Evolutionary conservation across 2,113 vertebrate genomes (phyloP).

Genomic region (Xiphorhynchus elegans): DNA sequence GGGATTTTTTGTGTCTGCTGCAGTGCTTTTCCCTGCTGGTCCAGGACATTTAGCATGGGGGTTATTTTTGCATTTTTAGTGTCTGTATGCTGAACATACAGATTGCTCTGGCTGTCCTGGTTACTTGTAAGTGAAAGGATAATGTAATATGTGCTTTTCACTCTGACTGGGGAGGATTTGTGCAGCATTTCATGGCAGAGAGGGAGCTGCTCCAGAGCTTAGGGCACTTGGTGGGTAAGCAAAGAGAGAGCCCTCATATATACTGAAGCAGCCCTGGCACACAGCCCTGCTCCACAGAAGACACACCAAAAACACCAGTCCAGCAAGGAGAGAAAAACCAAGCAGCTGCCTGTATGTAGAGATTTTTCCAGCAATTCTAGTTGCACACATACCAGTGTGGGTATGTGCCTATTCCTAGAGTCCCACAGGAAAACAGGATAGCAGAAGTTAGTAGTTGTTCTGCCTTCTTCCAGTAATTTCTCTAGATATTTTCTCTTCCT

Average conservation of each 20-base stretch:
- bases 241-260: not conserved
- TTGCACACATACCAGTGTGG: not conserved
- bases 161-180: not conserved
- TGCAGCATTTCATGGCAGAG: not conserved
- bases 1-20: not conserved
- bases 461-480: not conserved
- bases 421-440: not conserved
- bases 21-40: not conserved
- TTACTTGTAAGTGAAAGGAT: not conserved
- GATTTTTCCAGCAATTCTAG: not conserved
- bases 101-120: not conserved
- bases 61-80: not conserved
- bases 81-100: not conserved
- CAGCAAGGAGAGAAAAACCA: not conserved
- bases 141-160: not conserved
- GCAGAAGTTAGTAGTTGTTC: not conserved
- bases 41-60: not conserved
- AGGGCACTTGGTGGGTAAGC: not conserved
- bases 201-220: not conserved
- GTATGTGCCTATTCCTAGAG: not conserved
- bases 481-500: not conserved
- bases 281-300: accelerated
- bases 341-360: not conserved
- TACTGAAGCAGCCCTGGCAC: not conserved
- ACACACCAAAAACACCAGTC: not conserved